Evolutionary conservation across 2,113 vertebrate genomes (phyloP), one percentile per base, ranked within the genome.

Genomic region (Chionodraco myersi): DNA sequence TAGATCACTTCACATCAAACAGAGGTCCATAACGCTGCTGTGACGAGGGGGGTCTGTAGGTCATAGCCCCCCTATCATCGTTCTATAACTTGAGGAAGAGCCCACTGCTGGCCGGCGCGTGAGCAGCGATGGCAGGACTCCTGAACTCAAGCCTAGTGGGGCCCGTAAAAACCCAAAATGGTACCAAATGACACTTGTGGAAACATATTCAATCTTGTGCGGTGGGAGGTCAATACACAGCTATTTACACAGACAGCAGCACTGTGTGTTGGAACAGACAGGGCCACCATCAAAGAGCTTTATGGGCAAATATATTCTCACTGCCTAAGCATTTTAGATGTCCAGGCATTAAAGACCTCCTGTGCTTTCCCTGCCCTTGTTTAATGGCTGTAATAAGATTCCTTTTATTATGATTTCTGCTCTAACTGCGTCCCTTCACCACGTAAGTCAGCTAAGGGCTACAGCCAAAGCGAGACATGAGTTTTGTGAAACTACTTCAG

Each of bases 251-350:
- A 92, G 93, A 93, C 90, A 83, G 82, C 75, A 66, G 91, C 65
- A 59, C 71, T 18, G 79, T 44, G 77, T 77, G 76, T 70, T 86
- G 81, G 69, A 86, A 84, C 58, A 5, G 90, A 92, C 89, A 80
- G 85, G 92, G 91, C 93, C 93, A 93, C 93, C 93, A 85, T 94
- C 91, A 93, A 90, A 91, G 90, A 77, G 74, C 86, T 94, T 94
- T 94, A 94, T 74, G 87, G 92, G 86, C 87, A 87, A 89, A 93
- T 89, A 90, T 89, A 90, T 92, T 92, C 88, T 91, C 86, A 89
- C 86, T 80, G 88, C 36, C 65, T 86, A 85, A 86, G 89, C 87
- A 86, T 92, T 90, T 93, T 85, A 71, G 86, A 86, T 88, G 90
- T 89, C 69, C 75, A 57, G 68, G 73, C 86, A 69, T 85, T 86